Percentiles rank a stretch among this genome's conserved stretches.
Conservation (phyloP, 2,888 invertebrate genomes). For the Orthosia gracilis region DNA sequence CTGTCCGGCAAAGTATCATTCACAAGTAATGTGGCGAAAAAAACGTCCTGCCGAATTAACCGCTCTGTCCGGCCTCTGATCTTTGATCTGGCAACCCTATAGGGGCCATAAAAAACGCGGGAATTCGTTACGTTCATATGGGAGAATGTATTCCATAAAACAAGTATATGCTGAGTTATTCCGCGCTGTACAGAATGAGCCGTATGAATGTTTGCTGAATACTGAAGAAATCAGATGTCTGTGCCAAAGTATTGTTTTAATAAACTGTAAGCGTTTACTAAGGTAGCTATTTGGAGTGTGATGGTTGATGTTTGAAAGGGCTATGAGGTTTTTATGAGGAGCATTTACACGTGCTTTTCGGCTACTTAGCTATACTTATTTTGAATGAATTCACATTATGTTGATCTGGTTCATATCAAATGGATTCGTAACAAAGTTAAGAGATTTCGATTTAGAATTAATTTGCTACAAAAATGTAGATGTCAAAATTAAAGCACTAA, state of each 20-base stretch:
- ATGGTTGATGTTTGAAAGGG: background rate
- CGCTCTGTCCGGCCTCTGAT: constrained; percentile 34
- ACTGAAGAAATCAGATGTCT: constrained; percentile 46
- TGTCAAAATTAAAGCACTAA: too few relatives aligned
- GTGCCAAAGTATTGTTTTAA: constrained; percentile 57
- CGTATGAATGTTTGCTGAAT: constrained; percentile 32
- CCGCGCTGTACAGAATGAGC: constrained; percentile 49
- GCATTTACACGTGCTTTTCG: background rate
- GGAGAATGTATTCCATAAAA: constrained; percentile 61
- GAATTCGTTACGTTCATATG: constrained; percentile 51
- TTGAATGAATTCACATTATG: background rate
- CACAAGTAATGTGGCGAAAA: constrained; percentile 40
- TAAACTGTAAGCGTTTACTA: constrained; percentile 28
- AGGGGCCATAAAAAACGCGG: constrained; percentile 60
- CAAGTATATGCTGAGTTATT: constrained; percentile 50
- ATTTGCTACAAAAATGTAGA: too few relatives aligned
- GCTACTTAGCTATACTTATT: background rate
- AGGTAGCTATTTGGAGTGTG: constrained; percentile 4
- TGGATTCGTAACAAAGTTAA: background rate
- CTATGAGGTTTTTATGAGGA: background rate
- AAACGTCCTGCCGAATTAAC: constrained; percentile 43
- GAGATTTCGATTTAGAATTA: background rate
- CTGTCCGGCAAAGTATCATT: constrained; percentile 11
- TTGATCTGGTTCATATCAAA: background rate
- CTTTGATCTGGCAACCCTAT: constrained; percentile 52